Conservation (phyloP, 2,797 vertebrate species). For the Helicolenus hilgendorfi region DNA sequence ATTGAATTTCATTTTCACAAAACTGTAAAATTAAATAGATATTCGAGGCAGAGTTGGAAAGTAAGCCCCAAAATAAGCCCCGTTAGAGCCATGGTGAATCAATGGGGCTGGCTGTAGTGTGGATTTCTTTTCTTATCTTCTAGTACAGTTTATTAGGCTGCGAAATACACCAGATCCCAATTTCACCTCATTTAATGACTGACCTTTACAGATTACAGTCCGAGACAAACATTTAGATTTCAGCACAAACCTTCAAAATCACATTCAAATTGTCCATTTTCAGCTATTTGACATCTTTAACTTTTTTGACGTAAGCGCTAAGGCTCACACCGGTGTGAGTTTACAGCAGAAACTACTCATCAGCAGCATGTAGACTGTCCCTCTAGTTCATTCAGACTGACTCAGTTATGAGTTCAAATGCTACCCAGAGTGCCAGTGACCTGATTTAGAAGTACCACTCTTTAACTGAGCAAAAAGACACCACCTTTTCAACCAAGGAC, state of each 20-base stretch:
- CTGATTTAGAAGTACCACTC: background rate
- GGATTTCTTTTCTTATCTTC: conserved; percentile 7
- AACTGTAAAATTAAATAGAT: conserved; percentile 8
- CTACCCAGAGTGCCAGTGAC: background rate
- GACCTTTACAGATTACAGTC: background rate
- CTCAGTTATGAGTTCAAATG: background rate
- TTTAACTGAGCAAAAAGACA: background rate
- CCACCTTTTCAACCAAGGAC: background rate
- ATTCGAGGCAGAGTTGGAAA: background rate
- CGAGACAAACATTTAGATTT: background rate
- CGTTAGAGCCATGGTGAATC: conserved; percentile 7
- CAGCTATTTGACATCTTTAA: background rate
- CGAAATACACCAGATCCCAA: background rate
- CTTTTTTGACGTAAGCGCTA: background rate
- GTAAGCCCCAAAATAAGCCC: conserved; percentile 4
- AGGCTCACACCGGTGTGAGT: background rate
- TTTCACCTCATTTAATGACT: conserved; percentile 13
- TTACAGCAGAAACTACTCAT: background rate
- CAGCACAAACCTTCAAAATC: background rate
- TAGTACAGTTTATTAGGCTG: background rate
- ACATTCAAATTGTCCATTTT: background rate
- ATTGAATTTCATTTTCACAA: conserved; percentile 10
- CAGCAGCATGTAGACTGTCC: background rate
- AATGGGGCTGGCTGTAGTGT: background rate
- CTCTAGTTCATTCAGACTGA: background rate